Conservation (phyloP, 1,140 invertebrate genomes). For the Musca vetustissima region DNA sequence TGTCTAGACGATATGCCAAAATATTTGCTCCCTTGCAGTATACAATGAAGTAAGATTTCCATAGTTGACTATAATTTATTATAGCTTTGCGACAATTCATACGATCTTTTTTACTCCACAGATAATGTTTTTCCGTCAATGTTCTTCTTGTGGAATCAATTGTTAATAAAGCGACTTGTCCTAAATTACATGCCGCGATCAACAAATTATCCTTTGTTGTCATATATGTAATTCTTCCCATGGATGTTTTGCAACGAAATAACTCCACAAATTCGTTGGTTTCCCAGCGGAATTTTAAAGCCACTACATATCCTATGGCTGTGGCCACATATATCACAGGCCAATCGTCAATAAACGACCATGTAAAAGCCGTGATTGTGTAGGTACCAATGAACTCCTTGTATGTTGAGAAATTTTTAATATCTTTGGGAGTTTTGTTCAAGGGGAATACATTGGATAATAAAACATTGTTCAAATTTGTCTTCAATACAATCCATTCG, state of each 20-base stretch:
- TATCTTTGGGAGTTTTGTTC: not conserved
- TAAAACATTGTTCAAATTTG: not conserved
- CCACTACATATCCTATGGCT: constrained; percentile 38
- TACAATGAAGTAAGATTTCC: constrained; percentile 35
- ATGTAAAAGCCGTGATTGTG: constrained; percentile 36
- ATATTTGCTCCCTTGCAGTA: constrained; percentile 40
- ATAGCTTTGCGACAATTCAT: constrained; percentile 35
- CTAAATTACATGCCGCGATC: constrained; percentile 35
- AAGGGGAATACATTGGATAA: constrained; percentile 3
- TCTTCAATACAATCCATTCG: not conserved
- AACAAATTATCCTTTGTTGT: constrained; percentile 33
- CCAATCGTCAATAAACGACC: constrained; percentile 14
- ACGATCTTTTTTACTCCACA: constrained; percentile 41
- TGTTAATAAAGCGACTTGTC: constrained; percentile 32
- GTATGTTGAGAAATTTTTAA: not conserved
- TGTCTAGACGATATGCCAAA: constrained; percentile 35
- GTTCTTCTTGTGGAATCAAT: not conserved
- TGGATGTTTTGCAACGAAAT: constrained; percentile 25
- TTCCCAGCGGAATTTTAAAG: constrained; percentile 27
- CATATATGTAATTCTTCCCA: constrained; percentile 38
- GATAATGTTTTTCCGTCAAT: constrained; percentile 11
- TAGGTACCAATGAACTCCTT: not conserved
- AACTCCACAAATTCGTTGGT: constrained; percentile 19
- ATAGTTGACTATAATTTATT: constrained; percentile 27
- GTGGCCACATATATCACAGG: constrained; percentile 36